Base-by-base conservation (phyloP, 2,888 invertebrate species). In the Oasisia sp. region DNA sequence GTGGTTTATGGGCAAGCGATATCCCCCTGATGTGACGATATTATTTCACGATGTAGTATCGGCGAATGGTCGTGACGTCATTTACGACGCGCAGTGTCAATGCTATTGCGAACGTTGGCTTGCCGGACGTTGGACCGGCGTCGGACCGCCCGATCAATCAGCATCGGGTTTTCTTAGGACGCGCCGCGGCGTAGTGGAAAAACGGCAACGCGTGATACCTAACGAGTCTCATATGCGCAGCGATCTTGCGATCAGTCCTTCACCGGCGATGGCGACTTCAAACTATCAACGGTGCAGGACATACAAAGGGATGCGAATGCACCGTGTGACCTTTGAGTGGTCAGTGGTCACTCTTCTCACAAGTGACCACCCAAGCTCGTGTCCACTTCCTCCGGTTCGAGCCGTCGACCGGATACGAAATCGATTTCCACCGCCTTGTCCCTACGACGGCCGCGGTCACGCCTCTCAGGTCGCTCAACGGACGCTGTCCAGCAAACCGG, bases 361-460 rank as follows among this genome's bases (percentile, higher is more conserved):
- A 19, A 74, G 74, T 74, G 27, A 74, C 19, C 74, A 74, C 74
- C 74, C 27, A 19, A 74, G 74, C 27, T 74, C 27, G n/a, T 74
- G 74, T 74, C 74, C 19, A 74, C 74, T 74, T 74, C 74, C 74
- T 74, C 74, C 27, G 74, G 74, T 27, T 50, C 27, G 27, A 74
- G n/a, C 74, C 74, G 74, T 74, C 74, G 74, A 74, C 27, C 74
- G 74, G 74, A 74, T 74, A 27, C 74, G 74, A 74, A 74, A 74
- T 74, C 74, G 74, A 74, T 74, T 74, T 74, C 27, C 2, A 74
- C 74, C 74, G 74, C 27, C 74, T 74, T 74, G 19, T 74, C 74
- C 74, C n/a, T 74, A 19, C 74, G 74, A 74, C n/a, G 74, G 27
- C 74, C 27, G 74, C 27, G 74, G 27, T 74, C 74, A 74, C 74